Evolutionary conservation across 37 sponge, comb jelly and placozoan species (phyloP).

Genomic region (Halisarca cf. caerulea): DNA sequence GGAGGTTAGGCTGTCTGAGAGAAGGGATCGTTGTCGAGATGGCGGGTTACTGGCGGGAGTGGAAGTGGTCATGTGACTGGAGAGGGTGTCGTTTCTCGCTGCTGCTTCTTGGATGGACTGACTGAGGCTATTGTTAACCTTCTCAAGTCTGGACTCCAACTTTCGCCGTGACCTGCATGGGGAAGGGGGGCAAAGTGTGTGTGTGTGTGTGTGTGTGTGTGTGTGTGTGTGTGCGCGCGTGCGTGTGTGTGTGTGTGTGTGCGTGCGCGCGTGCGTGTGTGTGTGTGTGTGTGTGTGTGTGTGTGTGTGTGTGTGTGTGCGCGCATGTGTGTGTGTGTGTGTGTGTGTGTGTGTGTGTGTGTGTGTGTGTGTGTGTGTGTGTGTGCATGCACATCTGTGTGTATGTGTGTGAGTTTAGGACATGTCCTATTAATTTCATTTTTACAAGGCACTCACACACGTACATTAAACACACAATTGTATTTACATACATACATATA

Average conservation of each 20-base stretch:
- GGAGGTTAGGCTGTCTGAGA: no score
- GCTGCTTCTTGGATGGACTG: not conserved
- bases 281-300: slow-evolving; percentile 1
- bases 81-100: no score
- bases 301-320: not conserved
- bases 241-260: slow-evolving; percentile 5
- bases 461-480: not conserved
- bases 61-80: no score
- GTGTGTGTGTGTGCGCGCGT: not conserved
- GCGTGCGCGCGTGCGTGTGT: not conserved
- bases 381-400: not conserved
- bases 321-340: not conserved
- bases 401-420: not conserved
- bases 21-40: no score
- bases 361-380: slow-evolving; percentile 10
- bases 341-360: slow-evolving; percentile 6
- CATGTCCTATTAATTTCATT: not conserved
- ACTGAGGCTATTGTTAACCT: slow-evolving; percentile 47
- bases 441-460: not conserved
- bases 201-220: not conserved
- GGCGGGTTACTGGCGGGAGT: no score
- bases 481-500: no score
- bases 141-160: slow-evolving; percentile 46
- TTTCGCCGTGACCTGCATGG: slow-evolving; percentile 8
- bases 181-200: not conserved